These are phyloP conservation scores for Pterophyllum scalare DNA, from an alignment of 2,113 vertebrate species.

Conservation along the genomic window DNA sequence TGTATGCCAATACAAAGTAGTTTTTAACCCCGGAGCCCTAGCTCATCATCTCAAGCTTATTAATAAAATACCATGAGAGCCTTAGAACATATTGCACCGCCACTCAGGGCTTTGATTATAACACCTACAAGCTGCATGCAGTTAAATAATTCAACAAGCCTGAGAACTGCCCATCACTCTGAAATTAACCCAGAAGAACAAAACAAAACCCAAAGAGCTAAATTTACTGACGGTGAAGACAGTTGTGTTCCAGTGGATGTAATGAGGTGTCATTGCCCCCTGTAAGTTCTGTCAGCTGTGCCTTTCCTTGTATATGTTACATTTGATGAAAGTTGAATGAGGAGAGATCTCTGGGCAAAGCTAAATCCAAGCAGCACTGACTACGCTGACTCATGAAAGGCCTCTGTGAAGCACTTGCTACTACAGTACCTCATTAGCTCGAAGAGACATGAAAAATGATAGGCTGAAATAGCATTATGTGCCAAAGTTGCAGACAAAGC, in stretches of 20 bases:
- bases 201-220: constrained; percentile 17
- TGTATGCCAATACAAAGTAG: background rate
- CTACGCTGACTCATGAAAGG: constrained; percentile 46
- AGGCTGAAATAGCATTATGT: constrained; percentile 48
- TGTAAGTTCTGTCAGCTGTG: constrained; percentile 22
- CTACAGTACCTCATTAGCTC: constrained; percentile 38
- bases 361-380: constrained; percentile 16
- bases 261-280: constrained; percentile 12
- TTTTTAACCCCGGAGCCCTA: constrained; percentile 31
- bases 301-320: constrained; percentile 18
- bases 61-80: constrained; percentile 60
- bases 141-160: constrained; percentile 75
- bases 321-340: constrained; percentile 41
- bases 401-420: constrained; percentile 38
- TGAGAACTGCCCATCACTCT: constrained; percentile 52
- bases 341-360: constrained; percentile 17
- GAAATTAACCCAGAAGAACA: constrained; percentile 43
- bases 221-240: constrained; percentile 2
- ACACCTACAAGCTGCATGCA: constrained; percentile 52
- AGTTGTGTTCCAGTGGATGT: constrained; percentile 22
- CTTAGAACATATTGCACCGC: constrained; percentile 57
- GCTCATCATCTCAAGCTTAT: constrained; percentile 45
- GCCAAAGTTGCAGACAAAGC: constrained; percentile 46
- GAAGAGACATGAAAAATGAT: constrained; percentile 42
- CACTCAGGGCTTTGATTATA: constrained; percentile 51